Conservation (phyloP, 2,888 invertebrate species). For the Gibbula magus region DNA sequence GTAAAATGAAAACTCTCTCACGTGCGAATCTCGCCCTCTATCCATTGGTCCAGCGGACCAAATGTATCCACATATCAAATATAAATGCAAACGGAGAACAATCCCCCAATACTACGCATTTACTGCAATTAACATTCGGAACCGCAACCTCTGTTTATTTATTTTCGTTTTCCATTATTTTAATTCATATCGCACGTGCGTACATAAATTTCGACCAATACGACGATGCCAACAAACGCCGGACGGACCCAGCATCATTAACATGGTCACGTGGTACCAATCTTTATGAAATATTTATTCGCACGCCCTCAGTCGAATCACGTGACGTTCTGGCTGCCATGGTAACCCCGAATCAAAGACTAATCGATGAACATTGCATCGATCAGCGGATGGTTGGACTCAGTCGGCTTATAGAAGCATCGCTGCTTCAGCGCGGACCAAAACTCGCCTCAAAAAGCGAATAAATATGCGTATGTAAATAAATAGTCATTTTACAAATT, state of each 20-base stretch:
- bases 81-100: background rate
- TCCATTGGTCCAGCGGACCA: background rate
- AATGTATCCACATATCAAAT: conserved; percentile 11
- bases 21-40: background rate
- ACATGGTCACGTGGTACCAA: conserved; percentile 23
- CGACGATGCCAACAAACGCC: conserved; percentile 8
- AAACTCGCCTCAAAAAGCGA: background rate
- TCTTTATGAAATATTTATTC: conserved; percentile 35
- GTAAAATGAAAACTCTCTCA: too few relatives aligned
- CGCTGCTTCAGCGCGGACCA: background rate
- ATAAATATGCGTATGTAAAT: conserved; percentile 5
- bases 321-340: conserved; percentile 26
- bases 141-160: conserved; percentile 8
- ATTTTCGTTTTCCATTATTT: conserved; percentile 13
- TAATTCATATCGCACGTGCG: conserved; percentile 20
- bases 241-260: conserved; percentile 2
- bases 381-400: background rate
- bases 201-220: conserved; percentile 13
- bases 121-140: conserved; percentile 1
- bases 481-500: conserved; percentile 8
- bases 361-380: conserved; percentile 14
- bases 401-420: background rate
- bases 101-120: background rate
- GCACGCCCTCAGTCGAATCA: conserved; percentile 25
- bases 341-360: conserved; percentile 27